phyloP scores from a whole-genome alignment of 2,113 vertebrate genomes.

The Sardina pilchardus region DNA sequence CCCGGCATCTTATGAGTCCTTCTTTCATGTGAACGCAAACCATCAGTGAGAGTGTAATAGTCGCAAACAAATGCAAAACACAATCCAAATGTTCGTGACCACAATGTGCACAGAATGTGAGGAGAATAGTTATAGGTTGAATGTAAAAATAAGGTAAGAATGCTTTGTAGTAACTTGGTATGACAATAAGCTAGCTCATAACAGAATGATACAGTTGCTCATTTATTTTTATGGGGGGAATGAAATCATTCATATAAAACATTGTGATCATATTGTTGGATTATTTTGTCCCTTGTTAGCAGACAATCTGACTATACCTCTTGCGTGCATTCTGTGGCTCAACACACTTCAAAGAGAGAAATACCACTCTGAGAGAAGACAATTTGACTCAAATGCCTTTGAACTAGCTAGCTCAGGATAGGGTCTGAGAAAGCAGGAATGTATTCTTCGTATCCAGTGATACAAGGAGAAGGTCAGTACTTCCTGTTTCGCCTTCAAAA shows the following conservation, averaged over 20 bases:
- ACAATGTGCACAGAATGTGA: background rate
- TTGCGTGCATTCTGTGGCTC: background rate
- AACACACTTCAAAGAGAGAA: background rate
- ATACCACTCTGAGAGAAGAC: background rate
- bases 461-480: conserved; percentile 59
- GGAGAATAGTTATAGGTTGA: background rate
- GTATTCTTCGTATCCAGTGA: conserved; percentile 39
- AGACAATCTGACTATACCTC: background rate
- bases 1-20: background rate
- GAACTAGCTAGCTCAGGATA: background rate
- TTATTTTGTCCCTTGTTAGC: background rate
- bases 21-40: background rate
- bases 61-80: background rate
- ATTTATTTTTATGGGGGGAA: background rate
- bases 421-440: conserved; percentile 40
- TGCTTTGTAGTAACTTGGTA: background rate
- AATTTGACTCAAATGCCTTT: background rate
- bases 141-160: background rate
- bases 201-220: background rate
- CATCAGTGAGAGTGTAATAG: background rate
- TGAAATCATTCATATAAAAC: background rate
- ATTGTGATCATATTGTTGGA: background rate
- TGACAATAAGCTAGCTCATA: background rate
- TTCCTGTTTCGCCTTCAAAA: conserved; percentile 37
- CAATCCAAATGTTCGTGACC: background rate